Evolutionary conservation across 2,888 invertebrate genomes (phyloP), one percentile per base, ranked within the genome.

Genomic region (Andrena fulva): DNA sequence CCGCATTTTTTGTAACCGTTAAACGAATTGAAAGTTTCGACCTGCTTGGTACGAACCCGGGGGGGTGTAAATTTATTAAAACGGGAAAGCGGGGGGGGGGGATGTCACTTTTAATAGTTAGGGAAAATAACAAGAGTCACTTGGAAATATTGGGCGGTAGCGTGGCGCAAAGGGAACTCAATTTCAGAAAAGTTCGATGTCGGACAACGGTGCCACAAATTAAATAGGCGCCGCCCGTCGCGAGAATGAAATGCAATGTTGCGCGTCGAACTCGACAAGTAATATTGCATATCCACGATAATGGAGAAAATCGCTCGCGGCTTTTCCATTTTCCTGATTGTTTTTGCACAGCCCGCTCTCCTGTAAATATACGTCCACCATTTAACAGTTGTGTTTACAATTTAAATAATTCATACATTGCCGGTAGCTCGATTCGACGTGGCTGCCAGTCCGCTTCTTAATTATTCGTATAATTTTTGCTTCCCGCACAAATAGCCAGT

Each of bases 251-350:
- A 76, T 72, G 75, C 54, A 31, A 69, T 20, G 62, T 24, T 24
- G 52, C 48, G 35, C 10, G n/a, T 12, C 48, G 35, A 69, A 67
- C 24, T 0, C 48, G 67, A 64, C 68, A 56, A 62, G 54, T 72
- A 63, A 60, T 82, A 71, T 64, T 63, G 35, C 54, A 60, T 12
- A 50, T 79, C 72, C 31, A 2, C 71, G 71, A 50, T 85, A 87
- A 86, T 85, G 74, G 66, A 71, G 54, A 79, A 79, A 75, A 82
- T 77, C 71, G 77, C 69, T 72, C n/a, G 63, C 59, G 52, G 67
- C 48, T 79, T 82, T 63, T 69, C 78, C 76, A 85, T 71, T 73
- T 68, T 69, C 56, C 77, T 82, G 74, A 86, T 87, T 79, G 82
- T 72, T 87, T 85, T 87, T 82, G 27, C 24, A 24, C 66, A 54